Percentiles rank a stretch among this genome's conserved stretches.
Conservation (phyloP, 2,888 invertebrate genomes). For the Pristionchus exspectatus region DNA sequence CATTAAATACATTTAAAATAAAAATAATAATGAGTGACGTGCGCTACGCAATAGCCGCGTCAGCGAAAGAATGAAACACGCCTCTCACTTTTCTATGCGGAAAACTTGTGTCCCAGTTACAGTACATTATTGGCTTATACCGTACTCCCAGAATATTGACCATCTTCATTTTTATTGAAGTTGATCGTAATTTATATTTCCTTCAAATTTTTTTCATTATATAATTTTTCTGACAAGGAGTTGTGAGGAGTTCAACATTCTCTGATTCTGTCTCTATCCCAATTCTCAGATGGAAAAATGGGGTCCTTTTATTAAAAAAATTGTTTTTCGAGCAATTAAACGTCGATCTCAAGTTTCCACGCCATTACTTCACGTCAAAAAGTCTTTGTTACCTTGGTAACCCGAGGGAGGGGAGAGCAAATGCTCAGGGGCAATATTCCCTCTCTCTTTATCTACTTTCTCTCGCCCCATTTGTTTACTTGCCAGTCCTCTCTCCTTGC, state of each 20-base stretch:
- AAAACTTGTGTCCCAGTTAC: neutral
- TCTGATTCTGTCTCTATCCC: too few relatives aligned
- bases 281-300: too few relatives aligned
- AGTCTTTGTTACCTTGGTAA: constrained; percentile 47
- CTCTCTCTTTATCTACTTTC: constrained; percentile 36
- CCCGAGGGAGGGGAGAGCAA: constrained; percentile 18
- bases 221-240: too few relatives aligned
- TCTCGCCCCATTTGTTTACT: constrained; percentile 43
- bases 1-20: neutral
- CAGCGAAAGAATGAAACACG: neutral
- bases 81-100: neutral
- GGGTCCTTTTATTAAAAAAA: neutral
- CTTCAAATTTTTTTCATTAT: too few relatives aligned
- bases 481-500: constrained; percentile 31
- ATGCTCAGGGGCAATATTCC: constrained; percentile 15
- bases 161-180: neutral
- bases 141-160: neutral
- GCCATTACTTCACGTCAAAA: neutral
- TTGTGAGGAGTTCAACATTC: too few relatives aligned
- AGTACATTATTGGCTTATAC: constrained; percentile 12
- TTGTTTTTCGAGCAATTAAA: neutral
- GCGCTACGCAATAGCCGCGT: neutral
- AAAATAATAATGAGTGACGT: constrained; percentile 2
- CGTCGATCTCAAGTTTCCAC: neutral
- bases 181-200: neutral